These are phyloP conservation scores for Bucco capensis DNA, from an alignment of 2,113 vertebrate genomes.

Conservation along the genomic window DNA sequence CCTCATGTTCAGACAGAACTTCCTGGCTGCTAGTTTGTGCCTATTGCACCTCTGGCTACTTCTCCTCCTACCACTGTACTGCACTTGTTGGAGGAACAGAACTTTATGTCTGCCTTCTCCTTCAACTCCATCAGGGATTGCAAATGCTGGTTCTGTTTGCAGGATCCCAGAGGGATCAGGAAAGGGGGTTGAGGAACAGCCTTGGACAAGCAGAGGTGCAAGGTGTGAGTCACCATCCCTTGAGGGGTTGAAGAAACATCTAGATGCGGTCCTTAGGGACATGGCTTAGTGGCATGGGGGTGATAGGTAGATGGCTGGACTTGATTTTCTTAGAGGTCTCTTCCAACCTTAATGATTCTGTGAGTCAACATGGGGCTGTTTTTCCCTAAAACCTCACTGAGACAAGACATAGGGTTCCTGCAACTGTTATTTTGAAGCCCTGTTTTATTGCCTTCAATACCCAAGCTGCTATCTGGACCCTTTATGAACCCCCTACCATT, in stretches of 20 bases:
- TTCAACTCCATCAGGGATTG: neutral
- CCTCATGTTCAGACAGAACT: no score
- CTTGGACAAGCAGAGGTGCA: neutral
- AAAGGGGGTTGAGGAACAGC: neutral
- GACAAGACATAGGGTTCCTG: neutral
- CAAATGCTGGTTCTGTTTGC: rapidly evolving
- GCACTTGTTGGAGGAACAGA: neutral
- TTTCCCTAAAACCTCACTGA: neutral
- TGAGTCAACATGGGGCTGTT: neutral
- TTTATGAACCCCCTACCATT: neutral
- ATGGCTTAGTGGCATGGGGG: no score
- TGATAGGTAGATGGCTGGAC: no score
- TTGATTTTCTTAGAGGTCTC: no score
- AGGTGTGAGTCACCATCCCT: rapidly evolving
- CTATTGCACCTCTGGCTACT: neutral
- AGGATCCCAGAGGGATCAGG: neutral
- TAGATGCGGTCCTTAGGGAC: no score
- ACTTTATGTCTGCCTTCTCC: neutral
- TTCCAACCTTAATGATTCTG: no score
- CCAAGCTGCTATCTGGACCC: neutral
- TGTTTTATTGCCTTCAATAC: neutral
- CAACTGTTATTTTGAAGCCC: neutral
- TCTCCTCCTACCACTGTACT: neutral
- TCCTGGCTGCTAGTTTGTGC: no score
- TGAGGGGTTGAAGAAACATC: no score